A percentile compares a stretch with the other conserved stretches of the same genome.
These are phyloP conservation scores for Mamestra configurata DNA, from an alignment of 1,140 invertebrate genomes.

Conservation along the genomic window DNA sequence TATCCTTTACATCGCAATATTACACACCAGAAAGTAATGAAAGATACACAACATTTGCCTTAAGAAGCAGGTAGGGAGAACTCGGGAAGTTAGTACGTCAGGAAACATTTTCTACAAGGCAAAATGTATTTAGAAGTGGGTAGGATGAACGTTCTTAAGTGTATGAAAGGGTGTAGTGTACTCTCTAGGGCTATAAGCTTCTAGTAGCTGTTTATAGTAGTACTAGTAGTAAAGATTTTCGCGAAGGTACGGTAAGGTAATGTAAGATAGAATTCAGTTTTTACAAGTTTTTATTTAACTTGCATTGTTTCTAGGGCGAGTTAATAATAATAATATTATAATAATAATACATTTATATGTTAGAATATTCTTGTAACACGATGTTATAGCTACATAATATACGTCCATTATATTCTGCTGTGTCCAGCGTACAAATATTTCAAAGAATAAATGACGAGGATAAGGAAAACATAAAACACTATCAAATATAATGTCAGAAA, in stretches of 20 bases:
- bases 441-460: no score
- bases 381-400: no score
- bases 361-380: no score
- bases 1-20: background rate
- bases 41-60: conserved; percentile 32
- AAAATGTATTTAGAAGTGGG: conserved; percentile 12
- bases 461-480: no score
- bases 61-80: conserved; percentile 15
- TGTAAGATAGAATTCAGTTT: background rate
- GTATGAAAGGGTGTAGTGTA: background rate
- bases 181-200: background rate
- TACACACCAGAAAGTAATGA: background rate
- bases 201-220: background rate
- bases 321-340: no score
- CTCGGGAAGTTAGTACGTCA: conserved; percentile 6
- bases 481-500: no score
- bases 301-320: no score
- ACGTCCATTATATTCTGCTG: no score
- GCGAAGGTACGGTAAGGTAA: no score
- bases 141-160: conserved; percentile 5
- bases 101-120: conserved; percentile 17
- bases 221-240: background rate
- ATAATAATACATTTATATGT: no score
- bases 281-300: background rate
- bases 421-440: no score